Base-by-base conservation (phyloP, 2,888 invertebrate species). In the Megastigmus dorsalis region DNA sequence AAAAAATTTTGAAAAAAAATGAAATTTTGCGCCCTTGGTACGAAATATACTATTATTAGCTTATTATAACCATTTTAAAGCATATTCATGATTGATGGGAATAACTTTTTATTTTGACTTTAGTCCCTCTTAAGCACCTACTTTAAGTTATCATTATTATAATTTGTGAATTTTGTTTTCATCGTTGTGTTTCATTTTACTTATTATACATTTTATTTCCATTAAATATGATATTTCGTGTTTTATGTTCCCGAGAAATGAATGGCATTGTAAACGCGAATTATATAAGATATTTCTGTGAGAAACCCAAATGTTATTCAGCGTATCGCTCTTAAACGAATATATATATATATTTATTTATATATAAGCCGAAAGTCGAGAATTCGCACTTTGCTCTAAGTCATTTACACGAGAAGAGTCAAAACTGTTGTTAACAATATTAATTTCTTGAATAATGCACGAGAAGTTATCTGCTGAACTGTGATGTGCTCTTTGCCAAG, bases 401-500 rank as follows among this genome's bases (percentile, higher is more conserved):
- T 74, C 59, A 74, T 69, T 55, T 54, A 36, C 13, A 60, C 52
- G 59, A 30, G 23, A 68, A 68, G 68, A 48, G 54, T 43, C 9
- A 52, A 63, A 50, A 65, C 30, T 69, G 59, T 43, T 52, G 18
- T 55, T 67, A 18, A 38, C 26, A 18, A 43, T 30, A 65, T 38
- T 13, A 30, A 63, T 74, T 73, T 20, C 33, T 57, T 63, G 23
- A 36, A 43, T 54, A 60, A 30, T 59, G 36, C 30, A 23, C 54
- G 45, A 50, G 36, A 59, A 67, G 38, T 68, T 18, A 68, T 67
- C 26, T 30, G 52, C 15, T 52, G 41, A 59, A 63, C 69, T 74
- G 74, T 74, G 69, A 74, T 74, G 59, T 74, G 30, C 48, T 74
- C 20, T 67, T 73, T 69, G 65, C 54, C 59, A 65, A 74, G 65